Percentiles rank a stretch among this genome's conserved stretches.
phyloP scores from a whole-genome alignment of 2,797 vertebrate genomes.

The Notoglanidium macrostoma region DNA sequence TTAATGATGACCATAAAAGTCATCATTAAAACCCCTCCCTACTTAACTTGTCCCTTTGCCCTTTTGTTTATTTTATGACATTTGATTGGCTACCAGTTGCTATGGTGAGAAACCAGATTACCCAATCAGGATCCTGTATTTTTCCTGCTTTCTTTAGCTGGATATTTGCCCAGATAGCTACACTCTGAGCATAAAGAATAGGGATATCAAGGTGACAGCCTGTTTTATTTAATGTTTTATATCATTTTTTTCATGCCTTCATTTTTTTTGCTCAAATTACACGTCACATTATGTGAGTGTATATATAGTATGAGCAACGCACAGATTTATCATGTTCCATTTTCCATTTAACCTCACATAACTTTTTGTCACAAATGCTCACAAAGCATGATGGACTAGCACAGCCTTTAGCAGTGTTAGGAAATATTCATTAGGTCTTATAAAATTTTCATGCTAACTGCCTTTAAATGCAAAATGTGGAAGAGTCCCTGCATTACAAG shows the following conservation, averaged over 20 bases:
- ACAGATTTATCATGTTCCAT: neutral
- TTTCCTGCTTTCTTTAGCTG: neutral
- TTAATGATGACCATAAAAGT: neutral
- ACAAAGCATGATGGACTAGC: conserved; percentile 50
- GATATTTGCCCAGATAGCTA: neutral
- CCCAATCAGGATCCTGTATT: neutral
- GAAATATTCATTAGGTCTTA: conserved; percentile 64
- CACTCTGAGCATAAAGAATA: neutral
- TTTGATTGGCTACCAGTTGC: neutral
- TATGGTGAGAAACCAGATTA: neutral
- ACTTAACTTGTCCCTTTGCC: neutral
- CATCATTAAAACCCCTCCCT: neutral
- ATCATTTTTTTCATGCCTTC: neutral
- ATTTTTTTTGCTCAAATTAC: neutral
- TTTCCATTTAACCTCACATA: conserved; percentile 24
- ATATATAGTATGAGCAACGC: neutral
- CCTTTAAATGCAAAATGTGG: conserved; percentile 19
- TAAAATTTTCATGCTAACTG: conserved; percentile 63
- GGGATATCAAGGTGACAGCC: neutral
- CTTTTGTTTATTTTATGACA: neutral
- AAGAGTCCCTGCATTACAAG: conserved; percentile 21
- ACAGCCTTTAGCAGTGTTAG: conserved; percentile 60
- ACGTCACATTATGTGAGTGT: neutral
- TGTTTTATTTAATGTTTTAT: neutral
- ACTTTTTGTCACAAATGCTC: conserved; percentile 54